Base-by-base conservation (phyloP, 2,797 vertebrate species). In the Carcharodon carcharias region DNA sequence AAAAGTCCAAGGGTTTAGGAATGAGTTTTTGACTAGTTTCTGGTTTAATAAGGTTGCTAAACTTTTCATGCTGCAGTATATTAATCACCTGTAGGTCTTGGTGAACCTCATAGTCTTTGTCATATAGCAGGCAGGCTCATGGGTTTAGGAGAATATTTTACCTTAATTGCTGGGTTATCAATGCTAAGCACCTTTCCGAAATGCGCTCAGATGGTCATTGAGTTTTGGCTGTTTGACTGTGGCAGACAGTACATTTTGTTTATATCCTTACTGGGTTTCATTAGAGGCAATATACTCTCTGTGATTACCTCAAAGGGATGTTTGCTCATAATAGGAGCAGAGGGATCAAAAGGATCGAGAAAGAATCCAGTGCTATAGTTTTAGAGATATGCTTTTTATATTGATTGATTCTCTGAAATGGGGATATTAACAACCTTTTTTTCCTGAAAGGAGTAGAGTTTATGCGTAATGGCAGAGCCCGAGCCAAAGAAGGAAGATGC, bases 401-500 rank as follows among this genome's bases (percentile, higher is more conserved):
- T n/a, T 40, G n/a, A 95, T 45, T 12, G 1, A 18, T 45, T 54
- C 54, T 71, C 31, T 56, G 21, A 40, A 93, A 67, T 93, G n/a
- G 63, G 23, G 45, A 67, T 40, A 67, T 67, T 93, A 93, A 91
- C 56, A 28, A 35, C 31, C 7, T 35, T n/a, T 67, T 21, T 77
- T 71, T 58, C 67, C 69, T 8, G 8, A 21, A 0, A 61, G 69
- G 96, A 96, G 96, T 97, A 91, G 96, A 54, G 97, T 97, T 97
- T 97, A 97, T 97, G 93, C 96, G 97, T 96, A 96, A 98, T 98
- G 98, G 98, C 98, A 96, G 99, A 98, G 96, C 98, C 98, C 0
- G 99, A 99, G 97, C 98, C 98, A 96, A 99, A 99, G 97, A 99
- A 99, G 97, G 99, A 99, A 31, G 99, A 99, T 58, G 98, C 99